A percentile compares a stretch with the other conserved stretches of the same genome.
phyloP scores from a whole-genome alignment of 2,888 invertebrate species.

The Eremobia ochroleuca region DNA sequence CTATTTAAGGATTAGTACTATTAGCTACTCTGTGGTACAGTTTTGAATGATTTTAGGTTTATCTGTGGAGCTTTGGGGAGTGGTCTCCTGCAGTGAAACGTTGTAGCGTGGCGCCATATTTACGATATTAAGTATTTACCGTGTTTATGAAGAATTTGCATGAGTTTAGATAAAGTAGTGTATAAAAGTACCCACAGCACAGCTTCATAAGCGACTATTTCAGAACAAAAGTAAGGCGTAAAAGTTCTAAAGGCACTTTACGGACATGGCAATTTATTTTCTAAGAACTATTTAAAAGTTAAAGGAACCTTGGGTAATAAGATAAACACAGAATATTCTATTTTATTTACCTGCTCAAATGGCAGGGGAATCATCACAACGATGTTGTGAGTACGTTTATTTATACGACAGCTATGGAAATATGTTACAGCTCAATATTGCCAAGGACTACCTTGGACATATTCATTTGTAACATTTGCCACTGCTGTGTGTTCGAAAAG shows the following conservation, averaged over 20 bases:
- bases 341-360: conserved; percentile 19
- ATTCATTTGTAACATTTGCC: background rate
- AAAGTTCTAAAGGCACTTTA: background rate
- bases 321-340: conserved; percentile 46
- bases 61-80: background rate
- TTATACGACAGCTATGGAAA: conserved; percentile 10
- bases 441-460: background rate
- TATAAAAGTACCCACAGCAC: no score
- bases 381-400: conserved; percentile 8
- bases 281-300: conserved; percentile 12
- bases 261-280: conserved; percentile 16
- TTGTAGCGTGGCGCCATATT: background rate
- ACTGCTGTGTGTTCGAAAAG: background rate
- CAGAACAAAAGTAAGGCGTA: background rate
- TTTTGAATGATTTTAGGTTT: background rate
- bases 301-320: conserved; percentile 32
- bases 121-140: background rate
- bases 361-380: conserved; percentile 27
- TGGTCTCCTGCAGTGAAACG: background rate
- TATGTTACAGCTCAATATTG: background rate
- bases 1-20: background rate
- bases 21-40: no score
- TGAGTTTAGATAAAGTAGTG: background rate
- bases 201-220: background rate
- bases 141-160: background rate